These are phyloP conservation scores for Cyphomyrmex costatus DNA, from an alignment of 1,140 invertebrate genomes.

Conservation along the genomic window DNA sequence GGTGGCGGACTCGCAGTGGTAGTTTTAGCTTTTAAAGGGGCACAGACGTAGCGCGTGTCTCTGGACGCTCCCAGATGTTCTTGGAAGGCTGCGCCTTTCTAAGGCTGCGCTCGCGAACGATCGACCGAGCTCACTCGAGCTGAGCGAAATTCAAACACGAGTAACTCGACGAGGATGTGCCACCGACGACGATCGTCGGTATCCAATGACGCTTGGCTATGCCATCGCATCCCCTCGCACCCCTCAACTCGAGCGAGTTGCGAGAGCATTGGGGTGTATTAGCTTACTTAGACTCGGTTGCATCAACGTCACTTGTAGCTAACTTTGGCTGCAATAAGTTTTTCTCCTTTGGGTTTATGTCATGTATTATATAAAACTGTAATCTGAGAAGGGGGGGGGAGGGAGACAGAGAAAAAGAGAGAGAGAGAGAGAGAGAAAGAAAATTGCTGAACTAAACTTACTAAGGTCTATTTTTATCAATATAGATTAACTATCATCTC, in stretches of 20 bases:
- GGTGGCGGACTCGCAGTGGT: constrained; percentile 30
- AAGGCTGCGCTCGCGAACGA: not conserved
- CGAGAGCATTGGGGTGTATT: constrained; percentile 19
- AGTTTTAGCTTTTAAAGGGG: constrained; percentile 61
- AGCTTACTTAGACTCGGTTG: constrained; percentile 35
- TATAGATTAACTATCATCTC: too few relatives aligned
- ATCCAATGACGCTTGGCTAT: not conserved
- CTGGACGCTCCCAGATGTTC: not conserved
- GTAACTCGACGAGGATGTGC: not conserved
- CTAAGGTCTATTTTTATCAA: too few relatives aligned
- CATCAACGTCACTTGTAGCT: constrained; percentile 42
- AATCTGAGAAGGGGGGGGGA: not conserved
- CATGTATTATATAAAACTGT: not conserved
- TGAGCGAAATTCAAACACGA: constrained; percentile 9
- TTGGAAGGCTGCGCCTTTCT: not conserved
- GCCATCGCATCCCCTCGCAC: not conserved
- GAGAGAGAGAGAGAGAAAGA: not conserved
- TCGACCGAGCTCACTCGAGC: constrained; percentile 9
- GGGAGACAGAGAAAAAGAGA: not conserved
- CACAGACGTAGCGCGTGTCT: not conserved
- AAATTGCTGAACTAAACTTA: not conserved
- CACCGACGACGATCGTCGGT: not conserved
- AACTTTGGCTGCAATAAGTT: constrained; percentile 48
- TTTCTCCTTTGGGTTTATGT: not conserved
- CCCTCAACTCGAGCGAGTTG: not conserved